These are phyloP conservation scores for Megalonaias nervosa DNA, from an alignment of 1,140 invertebrate genomes.

Conservation along the genomic window DNA sequence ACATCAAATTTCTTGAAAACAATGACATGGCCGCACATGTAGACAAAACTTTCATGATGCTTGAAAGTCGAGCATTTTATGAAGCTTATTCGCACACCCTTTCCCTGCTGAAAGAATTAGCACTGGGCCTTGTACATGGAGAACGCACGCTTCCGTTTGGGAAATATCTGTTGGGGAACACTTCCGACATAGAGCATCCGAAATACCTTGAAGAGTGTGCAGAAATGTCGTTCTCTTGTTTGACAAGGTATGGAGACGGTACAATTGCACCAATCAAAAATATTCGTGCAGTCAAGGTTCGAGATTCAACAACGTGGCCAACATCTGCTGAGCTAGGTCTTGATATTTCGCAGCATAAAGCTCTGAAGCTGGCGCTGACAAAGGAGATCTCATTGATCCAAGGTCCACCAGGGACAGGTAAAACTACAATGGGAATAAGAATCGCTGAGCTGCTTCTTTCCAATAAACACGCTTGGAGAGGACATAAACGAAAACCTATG, in stretches of 20 bases:
- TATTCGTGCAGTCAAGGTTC: no score
- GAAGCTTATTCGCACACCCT: constrained; percentile 72
- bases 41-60: constrained; percentile 53
- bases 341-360: constrained; percentile 70
- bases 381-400: constrained; percentile 80
- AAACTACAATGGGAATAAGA: constrained; percentile 64
- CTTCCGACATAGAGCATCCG: constrained; percentile 35
- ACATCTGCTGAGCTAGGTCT: constrained; percentile 48
- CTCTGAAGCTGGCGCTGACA: constrained; percentile 69
- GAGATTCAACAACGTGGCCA: constrained; percentile 42
- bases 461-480: constrained; percentile 57
- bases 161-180: constrained; percentile 47
- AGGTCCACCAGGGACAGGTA: constrained; percentile 71
- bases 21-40: no score
- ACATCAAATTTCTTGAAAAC: no score
- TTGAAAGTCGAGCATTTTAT: constrained; percentile 73
- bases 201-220: constrained; percentile 26
- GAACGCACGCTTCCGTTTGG: constrained; percentile 59
- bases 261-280: no score
- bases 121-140: constrained; percentile 59
- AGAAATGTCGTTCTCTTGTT: no score
- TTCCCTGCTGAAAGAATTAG: not conserved
- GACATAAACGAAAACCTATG: constrained; percentile 59
- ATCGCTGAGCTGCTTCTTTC: constrained; percentile 62
- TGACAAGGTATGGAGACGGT: no score